Conservation (phyloP, 2,888 invertebrate genomes). For the Andrena marginata region DNA sequence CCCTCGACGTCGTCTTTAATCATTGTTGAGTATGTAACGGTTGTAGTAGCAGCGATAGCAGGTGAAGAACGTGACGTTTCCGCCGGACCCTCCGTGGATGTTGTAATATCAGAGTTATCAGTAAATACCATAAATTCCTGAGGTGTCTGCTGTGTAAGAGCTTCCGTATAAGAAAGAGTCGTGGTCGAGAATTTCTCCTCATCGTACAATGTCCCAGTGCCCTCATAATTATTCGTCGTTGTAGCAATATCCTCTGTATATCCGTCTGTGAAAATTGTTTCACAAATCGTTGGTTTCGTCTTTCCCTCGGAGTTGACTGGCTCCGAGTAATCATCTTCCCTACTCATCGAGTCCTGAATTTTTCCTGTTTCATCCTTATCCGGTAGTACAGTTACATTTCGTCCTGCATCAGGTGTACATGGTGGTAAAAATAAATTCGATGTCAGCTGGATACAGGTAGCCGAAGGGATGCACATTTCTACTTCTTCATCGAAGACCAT, state of each 20-base stretch:
- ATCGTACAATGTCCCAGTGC: neutral
- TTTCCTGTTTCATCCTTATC: neutral
- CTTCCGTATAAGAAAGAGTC: neutral
- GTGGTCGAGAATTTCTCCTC: neutral
- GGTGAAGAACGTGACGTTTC: conserved; percentile 9
- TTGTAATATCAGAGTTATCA: neutral
- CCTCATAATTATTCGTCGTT: neutral
- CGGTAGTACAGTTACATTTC: neutral
- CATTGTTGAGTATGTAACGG: neutral
- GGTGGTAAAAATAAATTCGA: neutral
- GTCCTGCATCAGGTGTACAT: neutral
- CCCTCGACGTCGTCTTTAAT: no score
- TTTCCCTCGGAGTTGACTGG: neutral
- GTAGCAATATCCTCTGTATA: neutral
- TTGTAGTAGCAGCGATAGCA: neutral
- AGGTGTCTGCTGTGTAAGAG: neutral
- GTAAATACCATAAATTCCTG: neutral
- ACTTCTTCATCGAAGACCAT: conserved; percentile 69
- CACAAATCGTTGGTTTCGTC: neutral
- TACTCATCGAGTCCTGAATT: neutral
- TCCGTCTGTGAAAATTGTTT: neutral
- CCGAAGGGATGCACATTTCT: conserved; percentile 62
- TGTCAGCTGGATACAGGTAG: conserved; percentile 16
- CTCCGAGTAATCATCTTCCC: neutral
- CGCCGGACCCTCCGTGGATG: conserved; percentile 4